Percentiles rank a stretch among this genome's conserved stretches.
These are phyloP conservation scores for Siniperca scherzeri DNA, from an alignment of 2,797 vertebrate species.

Conservation along the genomic window DNA sequence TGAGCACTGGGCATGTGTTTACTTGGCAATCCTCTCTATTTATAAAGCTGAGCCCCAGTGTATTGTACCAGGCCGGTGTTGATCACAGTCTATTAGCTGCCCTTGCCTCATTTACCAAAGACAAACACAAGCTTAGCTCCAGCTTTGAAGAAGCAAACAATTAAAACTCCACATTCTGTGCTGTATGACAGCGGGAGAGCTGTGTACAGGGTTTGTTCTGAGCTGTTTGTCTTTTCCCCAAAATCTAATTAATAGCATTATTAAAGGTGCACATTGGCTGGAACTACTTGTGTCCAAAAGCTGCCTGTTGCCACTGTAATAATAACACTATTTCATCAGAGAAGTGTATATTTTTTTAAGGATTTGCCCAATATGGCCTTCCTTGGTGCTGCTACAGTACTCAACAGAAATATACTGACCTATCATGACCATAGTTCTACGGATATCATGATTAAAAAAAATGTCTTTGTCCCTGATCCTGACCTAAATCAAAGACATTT, in stretches of 20 bases:
- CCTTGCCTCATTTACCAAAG: slow-evolving; percentile 74
- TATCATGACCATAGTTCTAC: neutral
- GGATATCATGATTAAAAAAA: neutral
- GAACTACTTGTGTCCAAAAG: slow-evolving; percentile 42
- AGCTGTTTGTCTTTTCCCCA: slow-evolving; percentile 48
- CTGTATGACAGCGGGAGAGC: slow-evolving; percentile 39
- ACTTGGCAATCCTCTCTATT: slow-evolving; percentile 63
- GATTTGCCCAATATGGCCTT: slow-evolving; percentile 14
- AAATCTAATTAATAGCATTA: slow-evolving; percentile 60
- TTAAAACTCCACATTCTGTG: slow-evolving; percentile 60
- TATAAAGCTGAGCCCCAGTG: slow-evolving; percentile 64
- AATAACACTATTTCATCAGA: slow-evolving; percentile 35
- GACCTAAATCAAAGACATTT: slow-evolving; percentile 3
- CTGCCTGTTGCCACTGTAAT: slow-evolving; percentile 41
- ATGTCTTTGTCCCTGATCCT: neutral
- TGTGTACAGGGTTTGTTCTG: slow-evolving; percentile 29
- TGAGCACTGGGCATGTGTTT: slow-evolving; percentile 57
- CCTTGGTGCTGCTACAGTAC: neutral
- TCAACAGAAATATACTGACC: neutral
- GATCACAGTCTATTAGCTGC: slow-evolving; percentile 71
- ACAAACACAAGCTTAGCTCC: slow-evolving; percentile 69
- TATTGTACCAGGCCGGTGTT: slow-evolving; percentile 47
- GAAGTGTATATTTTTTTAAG: neutral
- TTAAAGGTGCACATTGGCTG: slow-evolving; percentile 40
- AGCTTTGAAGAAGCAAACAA: slow-evolving; percentile 68